Base-by-base conservation (phyloP, 2,113 vertebrate species). In the Grantiella picta region DNA sequence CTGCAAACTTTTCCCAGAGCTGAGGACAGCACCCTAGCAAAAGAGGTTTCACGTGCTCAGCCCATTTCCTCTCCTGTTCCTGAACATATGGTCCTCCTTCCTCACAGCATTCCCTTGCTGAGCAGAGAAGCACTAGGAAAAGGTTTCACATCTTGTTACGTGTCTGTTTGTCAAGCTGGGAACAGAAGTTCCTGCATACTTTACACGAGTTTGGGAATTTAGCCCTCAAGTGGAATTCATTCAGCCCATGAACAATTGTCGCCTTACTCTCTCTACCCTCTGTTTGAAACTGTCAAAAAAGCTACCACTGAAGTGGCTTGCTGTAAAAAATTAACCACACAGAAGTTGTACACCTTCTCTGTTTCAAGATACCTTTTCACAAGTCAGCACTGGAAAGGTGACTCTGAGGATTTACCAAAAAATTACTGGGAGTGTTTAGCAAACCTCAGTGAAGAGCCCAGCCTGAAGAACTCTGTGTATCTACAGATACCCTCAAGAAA, bases 31-130 rank as follows among this genome's bases (percentile, higher is more conserved):
- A 88, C 86, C 92, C 88, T 24, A 86, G 69, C 63, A 68, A 57
- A 89, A 73, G 70, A 59, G 12, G 80, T 68, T 96, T 89, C 93
- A 95, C 24, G 13, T 95, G 95, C 92, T 88, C 77, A 68, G 92
- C 68, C 76, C 90, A 92, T 94, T 95, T 96, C 86, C 96, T 92
- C 76, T 71, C 68, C 76, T 83, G 86, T 89, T 96, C 95, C 96
- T 94, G 95, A 94, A 87, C 94, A 92, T 86, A 76, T 86, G 95
- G 82, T 75, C 68, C 93, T 95, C 85, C 69, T 95, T 96, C 95
- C 93, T 92, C 86, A 75, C 69, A 90, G 82, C 47, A 38, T 75
- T 85, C 68, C 29, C 75, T 54, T 3, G 7, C 35, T 1, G 11
- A 84, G 92, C 29, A 90, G 38, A 70, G 38, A 73, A 78, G 80